Conservation (phyloP, 2,797 vertebrate species). For the Paramormyrops hopkinsi region DNA sequence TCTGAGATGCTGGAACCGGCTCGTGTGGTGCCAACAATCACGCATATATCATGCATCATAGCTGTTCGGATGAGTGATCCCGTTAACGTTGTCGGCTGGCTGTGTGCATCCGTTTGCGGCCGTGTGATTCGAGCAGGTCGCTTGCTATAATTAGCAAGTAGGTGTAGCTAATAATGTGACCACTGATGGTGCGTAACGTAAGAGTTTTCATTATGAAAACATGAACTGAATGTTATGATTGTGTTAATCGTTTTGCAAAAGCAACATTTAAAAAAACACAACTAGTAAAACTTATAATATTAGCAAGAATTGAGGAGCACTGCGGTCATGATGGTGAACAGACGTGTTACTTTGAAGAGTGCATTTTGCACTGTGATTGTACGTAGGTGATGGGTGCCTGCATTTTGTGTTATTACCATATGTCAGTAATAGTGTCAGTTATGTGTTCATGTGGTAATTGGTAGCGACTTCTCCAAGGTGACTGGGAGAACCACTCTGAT, state of each 20-base stretch:
- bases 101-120: background rate
- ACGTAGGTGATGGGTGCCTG: background rate
- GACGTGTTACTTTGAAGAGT: background rate
- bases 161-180: background rate
- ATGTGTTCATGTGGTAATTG: background rate
- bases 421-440: background rate
- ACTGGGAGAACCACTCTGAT: constrained; percentile 2
- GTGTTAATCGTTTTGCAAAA: background rate
- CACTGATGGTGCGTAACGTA: background rate
- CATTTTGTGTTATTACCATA: background rate
- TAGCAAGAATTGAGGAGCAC: background rate
- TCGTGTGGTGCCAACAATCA: background rate
- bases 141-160: background rate
- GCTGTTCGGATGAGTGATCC: background rate
- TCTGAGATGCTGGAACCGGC: background rate
- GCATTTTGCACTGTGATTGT: background rate
- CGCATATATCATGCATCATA: background rate
- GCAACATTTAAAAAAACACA: background rate
- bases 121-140: background rate
- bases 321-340: background rate
- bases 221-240: background rate
- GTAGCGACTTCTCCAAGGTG: background rate
- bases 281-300: background rate
- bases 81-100: background rate
- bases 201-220: background rate